Conservation (phyloP, 2,113 vertebrate species). For the Speoplatyrhinus poulsoni region DNA sequence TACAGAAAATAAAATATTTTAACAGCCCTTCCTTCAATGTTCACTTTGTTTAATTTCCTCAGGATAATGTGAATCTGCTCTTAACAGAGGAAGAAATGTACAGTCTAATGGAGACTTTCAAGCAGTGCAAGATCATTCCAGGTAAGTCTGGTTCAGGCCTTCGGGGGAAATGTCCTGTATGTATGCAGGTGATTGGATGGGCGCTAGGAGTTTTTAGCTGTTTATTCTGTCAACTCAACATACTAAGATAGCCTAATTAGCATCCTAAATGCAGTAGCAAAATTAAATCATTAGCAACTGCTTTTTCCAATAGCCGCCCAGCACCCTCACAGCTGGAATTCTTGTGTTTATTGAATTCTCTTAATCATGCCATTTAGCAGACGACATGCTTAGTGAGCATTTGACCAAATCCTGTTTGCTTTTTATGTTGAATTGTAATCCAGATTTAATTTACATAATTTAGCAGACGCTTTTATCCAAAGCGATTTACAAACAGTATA, state of each 20-base stretch:
- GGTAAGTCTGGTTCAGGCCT: slow-evolving; percentile 69
- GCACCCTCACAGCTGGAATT: not conserved
- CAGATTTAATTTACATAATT: too few species aligned
- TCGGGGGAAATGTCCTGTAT: too few species aligned
- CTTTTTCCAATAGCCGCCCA: not conserved
- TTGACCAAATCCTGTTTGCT: too few species aligned
- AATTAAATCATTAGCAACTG: too few species aligned
- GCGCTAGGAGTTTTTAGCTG: not conserved
- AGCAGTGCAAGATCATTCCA: slow-evolving; percentile 90
- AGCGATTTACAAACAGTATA: too few species aligned
- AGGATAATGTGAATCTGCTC: slow-evolving; percentile 96
- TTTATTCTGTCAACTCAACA: not conserved
- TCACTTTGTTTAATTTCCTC: slow-evolving; percentile 11
- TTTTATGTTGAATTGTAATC: too few species aligned
- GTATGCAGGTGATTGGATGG: too few species aligned
- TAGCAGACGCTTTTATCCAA: too few species aligned
- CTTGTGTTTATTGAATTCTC: not conserved
- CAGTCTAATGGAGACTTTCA: slow-evolving; percentile 89
- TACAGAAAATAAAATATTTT: not conserved
- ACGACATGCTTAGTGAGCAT: not conserved
- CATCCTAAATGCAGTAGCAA: not conserved
- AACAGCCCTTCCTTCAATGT: slow-evolving; percentile 5
- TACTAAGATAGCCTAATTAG: not conserved
- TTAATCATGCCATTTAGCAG: not conserved
- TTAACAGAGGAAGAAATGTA: slow-evolving; percentile 97